A percentile compares a stretch with the other conserved stretches of the same genome.
Conservation (phyloP, 37 sponge, comb jelly and placozoan genomes). For the Aphrocallistes beatrix region DNA sequence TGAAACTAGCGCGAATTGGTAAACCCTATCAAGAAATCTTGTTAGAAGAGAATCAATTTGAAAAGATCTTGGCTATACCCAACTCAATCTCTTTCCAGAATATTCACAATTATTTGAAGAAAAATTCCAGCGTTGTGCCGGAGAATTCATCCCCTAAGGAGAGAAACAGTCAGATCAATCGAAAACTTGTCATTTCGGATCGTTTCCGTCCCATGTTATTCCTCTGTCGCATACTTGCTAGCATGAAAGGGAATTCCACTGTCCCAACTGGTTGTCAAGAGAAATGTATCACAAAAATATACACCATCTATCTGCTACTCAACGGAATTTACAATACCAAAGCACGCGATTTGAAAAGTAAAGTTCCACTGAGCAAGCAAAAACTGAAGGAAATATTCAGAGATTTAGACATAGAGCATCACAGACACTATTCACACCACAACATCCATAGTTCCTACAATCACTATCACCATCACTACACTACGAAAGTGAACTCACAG, state of each 20-base stretch:
- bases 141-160: not conserved
- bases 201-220: constrained; percentile 11
- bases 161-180: not conserved
- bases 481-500: not conserved
- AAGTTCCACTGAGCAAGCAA: not conserved
- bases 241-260: not conserved
- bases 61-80: not conserved
- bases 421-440: not conserved
- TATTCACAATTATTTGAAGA: not conserved
- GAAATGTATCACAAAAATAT: not conserved
- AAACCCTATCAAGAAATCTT: not conserved
- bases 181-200: not conserved
- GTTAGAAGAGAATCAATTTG: not conserved
- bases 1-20: not conserved
- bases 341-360: not conserved
- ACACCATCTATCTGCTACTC: not conserved
- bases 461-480: constrained; percentile 8
- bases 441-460: not conserved
- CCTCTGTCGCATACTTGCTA: not conserved
- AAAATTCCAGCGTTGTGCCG: not conserved
- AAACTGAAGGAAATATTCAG: not conserved
- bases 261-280: not conserved
- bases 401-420: not conserved
- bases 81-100: not conserved
- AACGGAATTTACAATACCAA: not conserved